These are phyloP conservation scores for Nestor notabilis DNA, from an alignment of 2,113 vertebrate genomes.

Conservation along the genomic window DNA sequence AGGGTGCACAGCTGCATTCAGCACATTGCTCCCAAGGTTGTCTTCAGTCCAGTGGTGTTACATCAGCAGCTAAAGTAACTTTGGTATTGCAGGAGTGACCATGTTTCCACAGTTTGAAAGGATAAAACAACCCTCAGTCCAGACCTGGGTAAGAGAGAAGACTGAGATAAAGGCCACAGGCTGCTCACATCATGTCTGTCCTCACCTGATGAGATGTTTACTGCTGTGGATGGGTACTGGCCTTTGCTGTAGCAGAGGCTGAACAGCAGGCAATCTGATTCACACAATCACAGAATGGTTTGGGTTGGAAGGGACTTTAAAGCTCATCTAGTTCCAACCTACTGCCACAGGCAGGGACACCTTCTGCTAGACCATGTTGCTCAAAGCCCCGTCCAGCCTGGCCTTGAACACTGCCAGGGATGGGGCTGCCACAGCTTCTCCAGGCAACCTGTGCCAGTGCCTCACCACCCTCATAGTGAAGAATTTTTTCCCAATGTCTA, in stretches of 20 bases:
- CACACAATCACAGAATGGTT: background rate
- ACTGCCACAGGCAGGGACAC: background rate
- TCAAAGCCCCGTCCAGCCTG: background rate
- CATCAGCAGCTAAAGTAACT: background rate
- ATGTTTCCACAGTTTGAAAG: background rate
- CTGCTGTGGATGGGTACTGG: background rate
- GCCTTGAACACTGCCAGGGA: background rate
- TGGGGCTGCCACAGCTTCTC: background rate
- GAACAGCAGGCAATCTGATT: background rate
- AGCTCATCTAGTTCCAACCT: background rate
- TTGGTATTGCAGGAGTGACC: background rate
- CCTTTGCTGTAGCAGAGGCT: background rate
- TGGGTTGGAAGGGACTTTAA: background rate
- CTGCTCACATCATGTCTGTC: background rate
- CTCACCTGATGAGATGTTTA: background rate
- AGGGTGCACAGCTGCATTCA: background rate
- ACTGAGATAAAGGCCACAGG: background rate
- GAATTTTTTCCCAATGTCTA: background rate
- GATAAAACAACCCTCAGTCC: background rate
- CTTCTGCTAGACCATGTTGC: background rate
- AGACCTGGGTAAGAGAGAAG: background rate
- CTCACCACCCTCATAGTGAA: background rate
- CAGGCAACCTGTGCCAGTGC: background rate
- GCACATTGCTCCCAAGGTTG: background rate
- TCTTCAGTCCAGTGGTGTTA: background rate